Percentiles rank a stretch among this genome's conserved stretches.
Evolutionary conservation across 1,140 invertebrate genomes (phyloP).

Genomic region (Hypsibius dujardini): DNA sequence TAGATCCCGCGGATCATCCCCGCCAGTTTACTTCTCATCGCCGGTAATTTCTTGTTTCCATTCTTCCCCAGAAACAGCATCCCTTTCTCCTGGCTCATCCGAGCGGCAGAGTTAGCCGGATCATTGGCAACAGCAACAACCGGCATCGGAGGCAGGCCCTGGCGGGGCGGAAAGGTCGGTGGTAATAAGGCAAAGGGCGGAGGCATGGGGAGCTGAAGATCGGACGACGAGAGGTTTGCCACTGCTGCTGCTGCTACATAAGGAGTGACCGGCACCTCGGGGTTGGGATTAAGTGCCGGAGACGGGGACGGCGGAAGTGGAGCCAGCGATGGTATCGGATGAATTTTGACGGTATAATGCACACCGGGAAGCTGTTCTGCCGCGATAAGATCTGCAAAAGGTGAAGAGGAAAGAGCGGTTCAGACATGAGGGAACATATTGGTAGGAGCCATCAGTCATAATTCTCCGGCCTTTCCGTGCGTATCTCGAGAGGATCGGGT

Average conservation of each 20-base stretch:
- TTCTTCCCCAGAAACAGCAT: background rate
- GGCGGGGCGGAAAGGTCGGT: background rate
- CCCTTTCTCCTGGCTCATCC: background rate
- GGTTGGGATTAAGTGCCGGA: background rate
- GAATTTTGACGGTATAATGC: background rate
- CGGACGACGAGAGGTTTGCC: too few species aligned
- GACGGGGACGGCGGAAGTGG: background rate
- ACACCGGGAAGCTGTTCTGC: background rate
- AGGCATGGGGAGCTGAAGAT: too few species aligned
- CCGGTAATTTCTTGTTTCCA: background rate
- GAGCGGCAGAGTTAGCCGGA: constrained; percentile 1
- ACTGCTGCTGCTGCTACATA: too few species aligned
- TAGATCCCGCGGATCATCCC: background rate
- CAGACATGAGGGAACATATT: too few species aligned
- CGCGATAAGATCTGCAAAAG: background rate
- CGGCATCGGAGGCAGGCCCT: background rate
- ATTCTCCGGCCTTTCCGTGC: too few species aligned
- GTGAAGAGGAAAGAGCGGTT: background rate
- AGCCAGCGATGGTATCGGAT: background rate
- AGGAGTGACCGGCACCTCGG: background rate
- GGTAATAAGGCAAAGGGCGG: background rate
- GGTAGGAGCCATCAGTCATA: too few species aligned
- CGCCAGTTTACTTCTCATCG: background rate
- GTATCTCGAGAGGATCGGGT: too few species aligned
- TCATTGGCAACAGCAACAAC: background rate